Evolutionary conservation across 1,140 invertebrate genomes (phyloP).

Genomic region (Drosophila lacteicornis): DNA sequence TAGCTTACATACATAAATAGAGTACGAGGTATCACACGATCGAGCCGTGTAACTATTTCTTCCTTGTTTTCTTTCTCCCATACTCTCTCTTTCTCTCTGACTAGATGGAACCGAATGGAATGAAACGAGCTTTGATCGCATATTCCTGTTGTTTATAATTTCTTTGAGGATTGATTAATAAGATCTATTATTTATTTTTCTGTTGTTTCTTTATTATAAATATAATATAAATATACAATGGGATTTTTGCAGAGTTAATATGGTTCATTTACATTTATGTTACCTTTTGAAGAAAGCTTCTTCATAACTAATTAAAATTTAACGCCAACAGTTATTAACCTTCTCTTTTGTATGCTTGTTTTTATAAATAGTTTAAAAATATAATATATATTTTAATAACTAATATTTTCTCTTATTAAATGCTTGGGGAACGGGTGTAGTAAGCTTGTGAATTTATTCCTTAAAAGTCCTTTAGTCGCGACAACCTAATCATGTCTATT

Average conservation of each 20-base stretch:
- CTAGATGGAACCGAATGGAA: neutral
- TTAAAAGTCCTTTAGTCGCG: too few relatives aligned
- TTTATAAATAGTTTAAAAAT: neutral
- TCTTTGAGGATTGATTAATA: neutral
- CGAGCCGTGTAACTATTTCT: neutral
- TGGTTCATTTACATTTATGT: too few relatives aligned
- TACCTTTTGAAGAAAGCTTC: too few relatives aligned
- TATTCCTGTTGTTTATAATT: neutral
- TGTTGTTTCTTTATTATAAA: too few relatives aligned
- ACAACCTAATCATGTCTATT: neutral
- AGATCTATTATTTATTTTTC: neutral
- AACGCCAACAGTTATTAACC: too few relatives aligned
- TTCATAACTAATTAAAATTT: too few relatives aligned
- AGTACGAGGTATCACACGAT: neutral
- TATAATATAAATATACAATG: neutral
- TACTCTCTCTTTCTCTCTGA: neutral
- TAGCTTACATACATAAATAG: too few relatives aligned
- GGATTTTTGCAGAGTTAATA: too few relatives aligned
- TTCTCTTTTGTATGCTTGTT: too few relatives aligned
- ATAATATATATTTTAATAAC: neutral
- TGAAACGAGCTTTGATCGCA: neutral
- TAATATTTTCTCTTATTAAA: neutral
- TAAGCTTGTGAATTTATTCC: too few relatives aligned
- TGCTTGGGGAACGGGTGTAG: too few relatives aligned
- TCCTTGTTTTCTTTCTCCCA: neutral